These are phyloP conservation scores for Polymixis flavicincta DNA, from an alignment of 2,888 invertebrate species.

Conservation along the genomic window DNA sequence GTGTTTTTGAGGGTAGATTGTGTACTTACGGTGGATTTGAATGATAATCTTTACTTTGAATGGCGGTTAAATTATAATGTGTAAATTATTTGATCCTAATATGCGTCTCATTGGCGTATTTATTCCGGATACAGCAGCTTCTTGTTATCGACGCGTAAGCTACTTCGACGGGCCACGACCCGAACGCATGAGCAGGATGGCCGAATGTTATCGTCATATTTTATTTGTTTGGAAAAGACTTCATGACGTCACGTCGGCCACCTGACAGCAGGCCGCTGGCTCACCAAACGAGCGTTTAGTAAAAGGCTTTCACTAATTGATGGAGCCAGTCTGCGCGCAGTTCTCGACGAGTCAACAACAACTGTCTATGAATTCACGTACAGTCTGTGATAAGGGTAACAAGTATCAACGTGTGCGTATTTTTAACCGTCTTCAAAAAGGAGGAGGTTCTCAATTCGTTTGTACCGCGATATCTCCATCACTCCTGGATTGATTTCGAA, in stretches of 20 bases:
- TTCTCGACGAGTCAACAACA: no score
- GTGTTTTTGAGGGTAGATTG: not conserved
- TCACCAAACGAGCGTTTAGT: not conserved
- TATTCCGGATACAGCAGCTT: not conserved
- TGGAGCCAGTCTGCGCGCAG: not conserved
- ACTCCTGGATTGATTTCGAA: no score
- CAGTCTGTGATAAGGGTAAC: no score
- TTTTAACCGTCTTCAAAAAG: no score
- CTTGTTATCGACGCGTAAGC: not conserved
- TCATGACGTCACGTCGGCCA: not conserved
- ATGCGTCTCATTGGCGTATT: not conserved
- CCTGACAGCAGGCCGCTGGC: not conserved
- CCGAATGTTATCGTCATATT: not conserved
- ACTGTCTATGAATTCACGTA: no score
- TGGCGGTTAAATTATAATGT: constrained; percentile 7
- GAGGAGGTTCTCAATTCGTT: no score
- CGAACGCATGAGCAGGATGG: not conserved
- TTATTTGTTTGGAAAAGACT: no score
- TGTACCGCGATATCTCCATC: no score
- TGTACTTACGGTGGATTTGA: not conserved
- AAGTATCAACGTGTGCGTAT: no score
- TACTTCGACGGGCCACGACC: not conserved
- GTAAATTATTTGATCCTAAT: constrained; percentile 7
- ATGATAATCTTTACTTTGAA: constrained; percentile 22
- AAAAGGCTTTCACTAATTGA: not conserved